Evolutionary conservation across 2,888 invertebrate species (phyloP).

Genomic region (Eubasilissa splendida): DNA sequence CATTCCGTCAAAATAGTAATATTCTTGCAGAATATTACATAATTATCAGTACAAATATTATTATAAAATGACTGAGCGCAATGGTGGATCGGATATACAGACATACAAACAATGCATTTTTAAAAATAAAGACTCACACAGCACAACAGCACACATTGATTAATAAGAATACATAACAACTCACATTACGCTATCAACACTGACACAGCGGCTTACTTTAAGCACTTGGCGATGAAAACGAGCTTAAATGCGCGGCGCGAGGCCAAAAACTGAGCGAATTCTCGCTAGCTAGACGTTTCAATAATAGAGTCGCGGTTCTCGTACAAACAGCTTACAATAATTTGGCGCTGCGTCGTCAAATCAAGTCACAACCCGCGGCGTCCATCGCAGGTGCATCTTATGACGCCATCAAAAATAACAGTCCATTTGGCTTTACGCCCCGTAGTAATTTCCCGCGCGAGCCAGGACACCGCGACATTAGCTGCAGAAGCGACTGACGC

Average conservation of each 20-base stretch:
- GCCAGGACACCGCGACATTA: slow-evolving; percentile 36
- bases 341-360: slow-evolving; percentile 45
- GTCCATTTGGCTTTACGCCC: slow-evolving; percentile 56
- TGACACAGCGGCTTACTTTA: neutral
- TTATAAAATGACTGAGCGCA: too few relatives aligned
- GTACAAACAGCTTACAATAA: slow-evolving; percentile 41
- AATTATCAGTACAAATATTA: too few relatives aligned
- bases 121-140: too few relatives aligned
- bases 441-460: slow-evolving; percentile 44
- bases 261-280: neutral
- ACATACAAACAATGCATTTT: too few relatives aligned
- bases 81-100: too few relatives aligned
- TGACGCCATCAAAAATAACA: slow-evolving; percentile 57
- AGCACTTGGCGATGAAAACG: neutral
- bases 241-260: slow-evolving; percentile 2
- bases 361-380: slow-evolving; percentile 46
- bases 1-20: too few relatives aligned
- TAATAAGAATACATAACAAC: too few relatives aligned
- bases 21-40: too few relatives aligned
- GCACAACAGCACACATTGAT: too few relatives aligned
- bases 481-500: slow-evolving; percentile 52
- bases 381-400: slow-evolving; percentile 58
- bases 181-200: too few relatives aligned
- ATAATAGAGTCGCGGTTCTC: slow-evolving; percentile 30
- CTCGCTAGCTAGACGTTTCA: neutral